A percentile compares a stretch with the other conserved stretches of the same genome.
These are phyloP conservation scores for Haliclona indistincta DNA, from an alignment of 37 sponge, comb jelly and placozoan species.

Conservation along the genomic window DNA sequence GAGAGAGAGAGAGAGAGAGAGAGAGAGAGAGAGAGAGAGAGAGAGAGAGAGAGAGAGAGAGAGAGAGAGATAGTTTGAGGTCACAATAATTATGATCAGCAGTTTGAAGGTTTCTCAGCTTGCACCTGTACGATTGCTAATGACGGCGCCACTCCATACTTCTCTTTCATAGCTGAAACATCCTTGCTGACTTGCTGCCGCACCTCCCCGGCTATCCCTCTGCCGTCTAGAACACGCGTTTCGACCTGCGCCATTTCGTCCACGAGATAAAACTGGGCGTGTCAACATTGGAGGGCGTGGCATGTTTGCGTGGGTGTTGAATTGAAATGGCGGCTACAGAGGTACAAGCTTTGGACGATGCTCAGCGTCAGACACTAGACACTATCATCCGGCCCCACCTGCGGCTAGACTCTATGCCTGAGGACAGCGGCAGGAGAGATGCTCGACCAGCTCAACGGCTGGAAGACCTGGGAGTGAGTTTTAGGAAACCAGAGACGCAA, in stretches of 20 bases:
- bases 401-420: conserved; percentile 24
- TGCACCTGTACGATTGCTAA: conserved; percentile 79
- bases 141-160: conserved; percentile 56
- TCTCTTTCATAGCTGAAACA: conserved; percentile 39
- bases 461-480: background rate
- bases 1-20: background rate
- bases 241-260: background rate
- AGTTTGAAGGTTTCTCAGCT: background rate
- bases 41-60: background rate
- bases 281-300: background rate
- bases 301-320: background rate
- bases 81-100: background rate
- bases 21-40: background rate
- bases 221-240: conserved; percentile 64
- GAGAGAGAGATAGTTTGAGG: no score
- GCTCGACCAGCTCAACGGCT: background rate
- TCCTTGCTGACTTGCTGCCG: conserved; percentile 49
- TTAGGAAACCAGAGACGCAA: no score
- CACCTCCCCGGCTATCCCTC: conserved; percentile 76
- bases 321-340: conserved; percentile 24
- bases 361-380: conserved; percentile 8
- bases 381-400: conserved; percentile 45
- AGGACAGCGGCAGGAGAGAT: background rate
- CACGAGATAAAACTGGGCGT: background rate
- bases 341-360: conserved; percentile 2